Evolutionary conservation across 2,113 vertebrate genomes (phyloP), one percentile per base, ranked within the genome.

Genomic region (Gorilla gorilla): DNA sequence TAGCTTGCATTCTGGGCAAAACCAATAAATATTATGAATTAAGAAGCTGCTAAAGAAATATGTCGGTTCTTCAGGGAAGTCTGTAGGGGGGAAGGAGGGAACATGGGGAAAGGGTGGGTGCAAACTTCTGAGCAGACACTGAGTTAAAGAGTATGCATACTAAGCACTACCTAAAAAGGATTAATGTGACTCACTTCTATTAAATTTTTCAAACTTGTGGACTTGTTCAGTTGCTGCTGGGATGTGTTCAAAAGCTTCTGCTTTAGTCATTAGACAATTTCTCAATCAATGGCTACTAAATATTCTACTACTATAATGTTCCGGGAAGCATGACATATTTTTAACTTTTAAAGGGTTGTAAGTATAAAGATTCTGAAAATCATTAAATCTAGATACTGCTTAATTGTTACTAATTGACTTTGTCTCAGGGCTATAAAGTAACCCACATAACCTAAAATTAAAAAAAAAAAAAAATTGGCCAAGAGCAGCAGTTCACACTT

Each of bases 361-460:
- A 81, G 12, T 68, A n/a, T 57, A 11, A 93, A 93, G 87, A 87
- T 84, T 27, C 38, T 70, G 68, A 70, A 32, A 95, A 72, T 66
- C 32, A 93, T 52, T 66, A 50, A 88, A 59, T 55, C 6, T 73
- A 45, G 40, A 68, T 25, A 35, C 14, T 73, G 13, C 6, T 59
- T 80, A 68, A 83, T 91, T 82, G 25, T n/a, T 93, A 64, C 61
- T 32, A 89, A 86, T 20, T 61, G 27, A 48, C 25, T 73, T 94
- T 89, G 61, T 59, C 50, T 91, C 43, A 83, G 68, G 72, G 61
- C 23, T 85, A 10, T 89, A 97, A 94, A 85, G 52, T 64, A 64
- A 91, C 25, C 50, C 64, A n/a, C 8, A 10, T 13, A 76, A 59
- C 32, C n/a, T 82, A 32, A 72, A 30, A 72, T 75, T 40, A 0